A percentile compares a stretch with the other conserved stretches of the same genome.
Conservation (phyloP, 1,140 invertebrate genomes). For the Heliconius congener region DNA sequence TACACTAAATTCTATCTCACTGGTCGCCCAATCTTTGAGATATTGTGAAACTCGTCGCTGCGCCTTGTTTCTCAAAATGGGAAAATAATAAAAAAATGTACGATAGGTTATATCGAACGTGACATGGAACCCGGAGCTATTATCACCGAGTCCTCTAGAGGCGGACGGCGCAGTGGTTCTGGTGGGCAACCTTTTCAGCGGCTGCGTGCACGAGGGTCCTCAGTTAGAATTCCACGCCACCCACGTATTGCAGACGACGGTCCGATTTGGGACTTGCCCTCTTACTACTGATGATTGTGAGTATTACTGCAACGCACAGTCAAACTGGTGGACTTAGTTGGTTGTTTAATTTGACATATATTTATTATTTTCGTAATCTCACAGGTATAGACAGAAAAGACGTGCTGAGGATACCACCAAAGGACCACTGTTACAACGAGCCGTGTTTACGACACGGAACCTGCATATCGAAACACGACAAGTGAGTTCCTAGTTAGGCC, state of each 20-base stretch:
- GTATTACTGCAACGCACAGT: slow-evolving; percentile 33
- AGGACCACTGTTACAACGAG: slow-evolving; percentile 88
- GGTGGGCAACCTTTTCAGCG: slow-evolving; percentile 90
- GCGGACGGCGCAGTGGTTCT: slow-evolving; percentile 84
- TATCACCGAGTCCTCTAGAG: slow-evolving; percentile 86
- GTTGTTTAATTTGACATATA: no score
- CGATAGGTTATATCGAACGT: slow-evolving; percentile 88
- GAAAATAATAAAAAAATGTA: neutral
- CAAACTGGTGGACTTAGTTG: no score
- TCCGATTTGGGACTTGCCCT: slow-evolving; percentile 88
- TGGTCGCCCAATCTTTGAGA: no score
- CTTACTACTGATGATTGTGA: slow-evolving; percentile 86
- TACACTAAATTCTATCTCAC: no score
- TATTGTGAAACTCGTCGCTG: no score
- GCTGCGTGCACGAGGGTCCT: slow-evolving; percentile 92
- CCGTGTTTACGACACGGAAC: slow-evolving; percentile 91
- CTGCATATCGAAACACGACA: slow-evolving; percentile 87
- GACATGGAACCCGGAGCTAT: slow-evolving; percentile 88
- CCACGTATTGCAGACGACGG: slow-evolving; percentile 84
- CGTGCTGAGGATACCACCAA: slow-evolving; percentile 79
- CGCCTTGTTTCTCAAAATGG: no score
- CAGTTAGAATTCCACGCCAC: slow-evolving; percentile 88
- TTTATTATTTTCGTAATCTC: slow-evolving; percentile 23
- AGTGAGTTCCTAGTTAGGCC: slow-evolving; percentile 43
- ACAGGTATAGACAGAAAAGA: slow-evolving; percentile 78